Conservation (phyloP, 2,888 invertebrate genomes). For the Caenorhabditis imperialis region DNA sequence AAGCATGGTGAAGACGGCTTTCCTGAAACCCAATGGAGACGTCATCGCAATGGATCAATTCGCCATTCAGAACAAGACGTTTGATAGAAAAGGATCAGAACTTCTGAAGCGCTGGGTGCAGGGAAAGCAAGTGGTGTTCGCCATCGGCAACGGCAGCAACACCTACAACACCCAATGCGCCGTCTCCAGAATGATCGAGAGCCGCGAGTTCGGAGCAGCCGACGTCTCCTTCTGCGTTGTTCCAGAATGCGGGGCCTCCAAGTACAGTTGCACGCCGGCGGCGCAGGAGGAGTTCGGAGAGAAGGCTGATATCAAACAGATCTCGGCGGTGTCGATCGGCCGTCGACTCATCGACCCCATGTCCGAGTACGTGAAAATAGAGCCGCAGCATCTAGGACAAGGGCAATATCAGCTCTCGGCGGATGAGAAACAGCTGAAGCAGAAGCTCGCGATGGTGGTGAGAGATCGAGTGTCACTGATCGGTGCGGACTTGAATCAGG, state of each 20-base stretch:
- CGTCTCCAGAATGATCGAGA: slow-evolving; percentile 29
- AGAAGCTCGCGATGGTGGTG: slow-evolving; percentile 87
- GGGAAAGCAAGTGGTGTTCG: slow-evolving; percentile 84
- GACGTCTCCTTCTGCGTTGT: slow-evolving; percentile 82
- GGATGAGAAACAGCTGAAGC: slow-evolving; percentile 84
- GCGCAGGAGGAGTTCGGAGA: slow-evolving; percentile 82
- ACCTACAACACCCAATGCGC: slow-evolving; percentile 43
- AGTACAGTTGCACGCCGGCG: slow-evolving; percentile 92
- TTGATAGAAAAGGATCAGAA: slow-evolving; percentile 66
- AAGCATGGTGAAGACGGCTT: slow-evolving; percentile 84
- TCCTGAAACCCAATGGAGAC: slow-evolving; percentile 81
- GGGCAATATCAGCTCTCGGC: slow-evolving; percentile 96
- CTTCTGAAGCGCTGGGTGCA: slow-evolving; percentile 83
- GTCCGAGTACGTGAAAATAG: slow-evolving; percentile 92
- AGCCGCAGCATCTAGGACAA: slow-evolving; percentile 91
- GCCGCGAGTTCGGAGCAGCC: not conserved
- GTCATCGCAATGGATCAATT: slow-evolving; percentile 85
- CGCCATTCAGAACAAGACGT: slow-evolving; percentile 81
- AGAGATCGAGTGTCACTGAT: slow-evolving; percentile 93
- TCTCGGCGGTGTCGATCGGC: slow-evolving; percentile 83
- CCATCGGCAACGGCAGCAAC: slow-evolving; percentile 80
- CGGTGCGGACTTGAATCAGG: slow-evolving; percentile 91
- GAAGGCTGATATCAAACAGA: slow-evolving; percentile 19
- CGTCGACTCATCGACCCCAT: slow-evolving; percentile 91
- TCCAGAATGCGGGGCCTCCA: slow-evolving; percentile 91